Evolutionary conservation across 1,140 invertebrate species (phyloP), one percentile per base, ranked within the genome.

Genomic region (Hyphantria cunea): DNA sequence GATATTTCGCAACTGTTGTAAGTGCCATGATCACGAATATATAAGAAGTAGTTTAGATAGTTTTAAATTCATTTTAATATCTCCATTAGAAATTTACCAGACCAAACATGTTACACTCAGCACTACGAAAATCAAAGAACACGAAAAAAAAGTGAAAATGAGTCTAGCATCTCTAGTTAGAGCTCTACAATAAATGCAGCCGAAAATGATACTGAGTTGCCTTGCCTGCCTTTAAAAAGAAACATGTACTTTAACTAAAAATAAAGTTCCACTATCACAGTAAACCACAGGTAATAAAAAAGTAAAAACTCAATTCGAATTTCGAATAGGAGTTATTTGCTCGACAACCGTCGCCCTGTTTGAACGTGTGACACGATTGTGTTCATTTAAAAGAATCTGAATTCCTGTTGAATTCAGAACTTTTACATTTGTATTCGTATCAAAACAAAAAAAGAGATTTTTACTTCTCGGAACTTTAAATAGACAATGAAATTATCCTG

Each of bases 261-360:
- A 47, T 47, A 42, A 56, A 56, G 53, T 25, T n/a, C 17, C 2
- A 25, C 17, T 5, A 25, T 25, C 17, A 25, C 17, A 25, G 2
- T 25, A 25, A 25, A 25, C 17, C 17, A 25, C 5, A 25, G 17
- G 17, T 25, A 56, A 56, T 56, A 56, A 56, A 56, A 56, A 56
- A 56, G 42, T 47, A 15, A 25, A 25, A 25, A 5, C 17, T 32
- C 42, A 47, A 17, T 56, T 56, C 53, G 53, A 56, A 56, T 56
- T 56, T 56, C 41, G 53, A 56, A 56, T 17, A 10, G 12, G 25
- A 45, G 53, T 42, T 56, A 56, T 56, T 56, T 56, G 53, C 53
- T 47, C 47, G 53, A 47, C 53, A 56, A 45, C 53, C 53, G 53
- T 56, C 53, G 42, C 42, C 15, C 53, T 56, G 53, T 56, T 56